phyloP scores from a whole-genome alignment of 2,888 invertebrate genomes.

The Campopleginae sp. region DNA sequence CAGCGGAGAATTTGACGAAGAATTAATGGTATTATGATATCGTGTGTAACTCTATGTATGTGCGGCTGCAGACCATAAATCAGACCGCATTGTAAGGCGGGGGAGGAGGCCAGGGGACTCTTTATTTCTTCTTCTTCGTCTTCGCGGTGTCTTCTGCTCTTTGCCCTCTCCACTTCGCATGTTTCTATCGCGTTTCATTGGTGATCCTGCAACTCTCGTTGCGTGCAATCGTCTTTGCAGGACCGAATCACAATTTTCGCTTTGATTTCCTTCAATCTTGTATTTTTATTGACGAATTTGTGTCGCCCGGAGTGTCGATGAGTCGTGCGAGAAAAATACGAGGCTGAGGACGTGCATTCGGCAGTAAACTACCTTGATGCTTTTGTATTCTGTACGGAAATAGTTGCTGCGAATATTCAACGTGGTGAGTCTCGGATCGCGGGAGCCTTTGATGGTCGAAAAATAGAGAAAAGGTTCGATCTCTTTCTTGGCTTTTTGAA shows the following conservation, averaged over 20 bases:
- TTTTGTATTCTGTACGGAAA: background rate
- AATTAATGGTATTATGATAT: conserved; percentile 85
- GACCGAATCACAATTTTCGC: background rate
- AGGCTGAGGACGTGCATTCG: conserved; percentile 36
- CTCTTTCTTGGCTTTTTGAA: background rate
- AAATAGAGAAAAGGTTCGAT: background rate
- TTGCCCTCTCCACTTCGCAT: conserved; percentile 86
- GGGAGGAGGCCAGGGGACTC: conserved; percentile 74
- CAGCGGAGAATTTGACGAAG: conserved; percentile 84
- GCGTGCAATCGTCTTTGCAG: too few species aligned
- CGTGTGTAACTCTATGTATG: conserved; percentile 84
- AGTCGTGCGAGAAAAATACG: background rate
- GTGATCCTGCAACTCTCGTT: conserved; percentile 52
- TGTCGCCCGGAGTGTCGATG: conserved; percentile 40
- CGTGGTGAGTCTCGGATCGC: background rate
- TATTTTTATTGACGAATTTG: conserved; percentile 4
- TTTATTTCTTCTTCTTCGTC: conserved; percentile 84
- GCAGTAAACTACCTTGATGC: background rate
- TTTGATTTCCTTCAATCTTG: background rate
- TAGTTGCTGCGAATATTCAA: background rate
- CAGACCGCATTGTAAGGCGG: conserved; percentile 83
- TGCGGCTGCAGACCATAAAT: conserved; percentile 82
- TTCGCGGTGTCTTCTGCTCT: conserved; percentile 81
- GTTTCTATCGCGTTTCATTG: conserved; percentile 84
- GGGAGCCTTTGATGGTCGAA: background rate